Evolutionary conservation across 2,888 invertebrate species (phyloP).

Genomic region (Pogonocherus hispidulus): DNA sequence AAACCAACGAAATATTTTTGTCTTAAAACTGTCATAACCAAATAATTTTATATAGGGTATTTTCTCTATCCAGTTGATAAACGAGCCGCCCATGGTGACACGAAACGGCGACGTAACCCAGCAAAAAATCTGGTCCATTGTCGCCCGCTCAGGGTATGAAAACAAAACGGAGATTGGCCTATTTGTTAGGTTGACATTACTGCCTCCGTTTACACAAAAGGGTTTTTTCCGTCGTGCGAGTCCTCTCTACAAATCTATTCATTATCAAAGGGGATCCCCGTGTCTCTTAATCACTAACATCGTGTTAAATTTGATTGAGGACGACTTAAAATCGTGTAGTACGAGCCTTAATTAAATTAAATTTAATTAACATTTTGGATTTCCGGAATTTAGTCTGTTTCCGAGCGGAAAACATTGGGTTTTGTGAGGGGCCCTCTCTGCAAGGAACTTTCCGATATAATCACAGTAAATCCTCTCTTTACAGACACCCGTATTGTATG

Average conservation of each 20-base stretch:
- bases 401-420: neutral
- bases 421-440: neutral
- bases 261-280: conserved; percentile 19
- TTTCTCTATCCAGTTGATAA: neutral
- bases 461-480: neutral
- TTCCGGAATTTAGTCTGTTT: conserved; percentile 1
- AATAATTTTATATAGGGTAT: too few species aligned
- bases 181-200: conserved; percentile 26
- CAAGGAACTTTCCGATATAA: neutral
- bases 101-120: conserved; percentile 6
- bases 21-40: too few species aligned
- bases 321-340: conserved; percentile 21
- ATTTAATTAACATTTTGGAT: conserved; percentile 32
- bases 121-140: conserved; percentile 33
- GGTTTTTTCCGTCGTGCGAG: conserved; percentile 21
- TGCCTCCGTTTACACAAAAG: conserved; percentile 28
- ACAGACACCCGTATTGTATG: too few species aligned
- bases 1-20: too few species aligned
- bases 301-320: conserved; percentile 32
- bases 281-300: conserved; percentile 30
- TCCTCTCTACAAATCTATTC: conserved; percentile 30
- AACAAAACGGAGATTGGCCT: conserved; percentile 35
- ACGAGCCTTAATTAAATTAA: conserved; percentile 19
- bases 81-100: conserved; percentile 2
- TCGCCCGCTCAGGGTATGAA: conserved; percentile 19